Conservation (phyloP, 2,113 vertebrate genomes). For the Lagopus muta region DNA sequence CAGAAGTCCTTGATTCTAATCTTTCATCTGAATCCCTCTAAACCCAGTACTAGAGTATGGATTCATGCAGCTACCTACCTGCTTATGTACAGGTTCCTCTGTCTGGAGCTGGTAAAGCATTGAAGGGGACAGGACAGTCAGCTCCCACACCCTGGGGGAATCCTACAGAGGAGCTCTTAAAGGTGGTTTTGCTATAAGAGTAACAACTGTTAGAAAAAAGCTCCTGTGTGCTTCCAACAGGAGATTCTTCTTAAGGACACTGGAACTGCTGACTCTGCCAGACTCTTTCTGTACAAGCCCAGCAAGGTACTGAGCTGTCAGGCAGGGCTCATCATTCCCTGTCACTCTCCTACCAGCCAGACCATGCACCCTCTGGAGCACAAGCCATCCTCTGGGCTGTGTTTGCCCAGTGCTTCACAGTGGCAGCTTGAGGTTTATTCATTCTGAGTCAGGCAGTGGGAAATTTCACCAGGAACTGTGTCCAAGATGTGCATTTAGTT, state of each 20-base stretch:
- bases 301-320: background rate
- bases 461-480: background rate
- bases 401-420: background rate
- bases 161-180: background rate
- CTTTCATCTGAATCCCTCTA: background rate
- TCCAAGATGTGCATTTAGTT: background rate
- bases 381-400: background rate
- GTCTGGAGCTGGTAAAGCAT: background rate
- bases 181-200: background rate
- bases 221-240: fast-evolving
- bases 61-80: background rate
- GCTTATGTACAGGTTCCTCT: background rate
- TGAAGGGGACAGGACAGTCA: background rate
- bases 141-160: background rate
- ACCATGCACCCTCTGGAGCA: background rate
- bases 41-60: background rate
- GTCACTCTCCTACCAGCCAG: background rate
- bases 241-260: background rate
- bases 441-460: background rate
- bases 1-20: background rate
- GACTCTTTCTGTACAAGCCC: background rate
- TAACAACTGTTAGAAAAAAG: background rate
- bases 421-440: background rate
- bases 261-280: background rate
- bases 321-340: background rate